A percentile compares a stretch with the other conserved stretches of the same genome.
phyloP scores from a whole-genome alignment of 2,888 invertebrate species.

The Phaedon cochleariae region DNA sequence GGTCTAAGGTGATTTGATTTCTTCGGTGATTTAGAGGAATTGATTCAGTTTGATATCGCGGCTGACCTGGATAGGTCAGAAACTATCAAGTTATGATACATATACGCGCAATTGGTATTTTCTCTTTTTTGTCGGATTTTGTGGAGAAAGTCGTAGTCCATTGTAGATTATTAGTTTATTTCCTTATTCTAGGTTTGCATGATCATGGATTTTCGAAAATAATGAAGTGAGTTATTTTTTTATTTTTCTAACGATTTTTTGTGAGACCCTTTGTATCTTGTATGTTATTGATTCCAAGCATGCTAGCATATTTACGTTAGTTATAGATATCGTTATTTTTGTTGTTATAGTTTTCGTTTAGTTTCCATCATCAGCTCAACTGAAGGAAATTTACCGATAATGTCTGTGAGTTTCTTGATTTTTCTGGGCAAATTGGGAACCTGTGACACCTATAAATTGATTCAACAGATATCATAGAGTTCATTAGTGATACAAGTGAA shows the following conservation, averaged over 20 bases:
- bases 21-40: conserved; percentile 44
- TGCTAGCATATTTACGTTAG: no score
- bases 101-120: neutral
- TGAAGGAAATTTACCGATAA: no score
- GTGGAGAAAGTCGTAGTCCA: neutral
- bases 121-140: neutral
- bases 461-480: no score
- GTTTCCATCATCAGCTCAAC: no score
- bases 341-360: no score
- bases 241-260: neutral
- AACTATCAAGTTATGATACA: neutral
- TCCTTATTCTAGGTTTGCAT: neutral
- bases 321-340: no score
- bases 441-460: no score
- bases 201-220: neutral
- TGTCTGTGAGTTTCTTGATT: no score
- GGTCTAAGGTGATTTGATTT: conserved; percentile 53
- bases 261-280: no score
- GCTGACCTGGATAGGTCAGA: conserved; percentile 28
- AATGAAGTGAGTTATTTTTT: neutral
- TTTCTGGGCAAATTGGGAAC: no score
- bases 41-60: conserved; percentile 51
- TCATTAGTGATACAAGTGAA: no score
- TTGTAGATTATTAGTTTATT: neutral
- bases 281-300: no score